Base-by-base conservation (phyloP, 2,888 invertebrate genomes). In the Heliconius hortense region DNA sequence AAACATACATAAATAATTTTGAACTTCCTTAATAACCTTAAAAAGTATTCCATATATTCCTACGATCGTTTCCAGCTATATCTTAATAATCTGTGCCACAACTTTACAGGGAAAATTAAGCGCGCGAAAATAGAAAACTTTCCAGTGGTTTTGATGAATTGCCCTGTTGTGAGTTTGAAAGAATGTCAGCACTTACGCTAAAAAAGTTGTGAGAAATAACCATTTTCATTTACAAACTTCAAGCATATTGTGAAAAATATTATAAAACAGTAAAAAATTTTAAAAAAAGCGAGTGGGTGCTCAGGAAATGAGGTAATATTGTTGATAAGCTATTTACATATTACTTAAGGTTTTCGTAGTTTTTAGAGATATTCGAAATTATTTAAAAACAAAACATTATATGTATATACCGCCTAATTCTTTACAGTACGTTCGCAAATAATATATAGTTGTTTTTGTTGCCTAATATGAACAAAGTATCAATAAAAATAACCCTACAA, bases 121-220 rank as follows among this genome's bases (percentile, higher is more conserved):
- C 83, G 85, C 82, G 85, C 81, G 86, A 85, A 87, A 88, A 85
- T 83, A 85, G 78, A 82, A 84, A 88, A 87, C 83, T 85, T 86
- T 81, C 74, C 79, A 78, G 69, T 79, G 82, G 81, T 84, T 87
- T 86, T 90, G 90, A 90, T 89, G 90, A 90, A 90, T 90, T 89
- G 87, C 87, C 85, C 83, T 89, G 89, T 89, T 86, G 87, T 82
- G 85, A 86, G 84, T 87, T 86, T 80, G 77, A 79, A 80, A 81
- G 82, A 83, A 84, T 79, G 78, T 80, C 80, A 80, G 78, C 75
- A 79, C 79, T 79, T 79, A 79, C 77, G 74, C 72, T 39, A 31
- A 73, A 76, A 69, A 69, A 79, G 78, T 76, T 76, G 72, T 69
- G 74, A 74, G 72, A 76, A 77, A 79, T 76, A 74, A 79, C 72